A percentile compares a stretch with the other conserved stretches of the same genome.
Evolutionary conservation across 2,797 vertebrate species (phyloP).

Genomic region (Peromyscus attwateri): DNA sequence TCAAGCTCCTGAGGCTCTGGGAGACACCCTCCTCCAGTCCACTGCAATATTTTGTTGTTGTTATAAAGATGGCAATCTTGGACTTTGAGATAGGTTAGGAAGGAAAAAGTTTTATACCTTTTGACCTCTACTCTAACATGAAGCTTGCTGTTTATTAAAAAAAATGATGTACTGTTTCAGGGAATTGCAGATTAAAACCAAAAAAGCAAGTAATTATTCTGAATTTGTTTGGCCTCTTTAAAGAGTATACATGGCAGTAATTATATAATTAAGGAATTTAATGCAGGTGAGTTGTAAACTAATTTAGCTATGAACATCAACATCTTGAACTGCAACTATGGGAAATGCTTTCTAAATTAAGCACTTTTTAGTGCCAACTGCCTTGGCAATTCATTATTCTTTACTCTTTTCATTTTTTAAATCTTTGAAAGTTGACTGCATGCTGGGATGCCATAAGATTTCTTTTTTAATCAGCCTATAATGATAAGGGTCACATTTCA

Average conservation of each 20-base stretch:
- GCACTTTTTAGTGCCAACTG: conserved; percentile 60
- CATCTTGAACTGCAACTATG: conserved; percentile 47
- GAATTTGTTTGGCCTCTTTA: conserved; percentile 62
- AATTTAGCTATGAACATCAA: conserved; percentile 70
- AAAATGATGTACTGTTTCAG: conserved; percentile 61
- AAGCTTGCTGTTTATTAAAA: conserved; percentile 28
- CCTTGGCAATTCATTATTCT: conserved; percentile 75
- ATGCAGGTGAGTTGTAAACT: conserved; percentile 74
- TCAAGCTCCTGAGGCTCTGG: neutral
- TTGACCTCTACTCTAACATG: neutral
- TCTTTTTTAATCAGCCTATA: conserved; percentile 70
- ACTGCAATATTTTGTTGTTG: neutral
- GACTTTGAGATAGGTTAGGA: neutral
- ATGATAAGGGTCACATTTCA: conserved; percentile 67
- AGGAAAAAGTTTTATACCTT: neutral
- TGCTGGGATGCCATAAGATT: conserved; percentile 74
- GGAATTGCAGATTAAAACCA: conserved; percentile 49
- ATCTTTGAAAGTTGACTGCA: conserved; percentile 63
- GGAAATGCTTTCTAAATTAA: conserved; percentile 75
- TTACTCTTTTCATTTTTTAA: conserved; percentile 47
- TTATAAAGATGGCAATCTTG: neutral
- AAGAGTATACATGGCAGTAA: conserved; percentile 48
- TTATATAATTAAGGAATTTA: conserved; percentile 72
- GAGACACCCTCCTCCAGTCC: neutral
- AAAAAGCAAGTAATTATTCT: conserved; percentile 57